A percentile compares a stretch with the other conserved stretches of the same genome.
phyloP scores from a whole-genome alignment of 1,140 invertebrate species.

The Calliphora vicina region DNA sequence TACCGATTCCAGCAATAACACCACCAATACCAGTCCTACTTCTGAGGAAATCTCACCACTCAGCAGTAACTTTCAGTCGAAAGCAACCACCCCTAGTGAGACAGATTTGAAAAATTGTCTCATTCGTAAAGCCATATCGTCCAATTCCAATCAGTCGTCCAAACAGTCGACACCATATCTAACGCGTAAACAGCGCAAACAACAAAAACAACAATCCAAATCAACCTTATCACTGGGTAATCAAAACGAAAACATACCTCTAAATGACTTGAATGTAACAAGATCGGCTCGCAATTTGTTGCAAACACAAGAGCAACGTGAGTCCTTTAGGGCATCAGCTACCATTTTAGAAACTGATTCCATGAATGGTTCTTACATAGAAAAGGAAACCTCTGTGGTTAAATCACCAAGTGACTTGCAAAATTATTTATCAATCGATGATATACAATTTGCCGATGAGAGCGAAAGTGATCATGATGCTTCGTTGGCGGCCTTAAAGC shows the following conservation, averaged over 20 bases:
- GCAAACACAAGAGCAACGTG: not conserved
- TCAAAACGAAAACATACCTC: not conserved
- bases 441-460: conserved; percentile 67
- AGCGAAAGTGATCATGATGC: conserved; percentile 49
- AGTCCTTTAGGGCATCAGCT: not conserved
- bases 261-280: conserved; percentile 28
- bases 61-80: conserved; percentile 48
- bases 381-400: conserved; percentile 66
- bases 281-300: conserved; percentile 41
- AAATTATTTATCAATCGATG: conserved; percentile 62
- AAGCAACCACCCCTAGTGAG: conserved; percentile 52
- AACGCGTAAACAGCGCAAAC: conserved; percentile 53
- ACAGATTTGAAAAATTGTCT: conserved; percentile 39
- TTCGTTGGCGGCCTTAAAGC: conserved; percentile 51
- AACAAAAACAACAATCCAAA: conserved; percentile 49
- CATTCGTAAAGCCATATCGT: conserved; percentile 34
- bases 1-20: conserved; percentile 65
- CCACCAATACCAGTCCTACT: conserved; percentile 54
- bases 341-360: conserved; percentile 39
- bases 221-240: conserved; percentile 41
- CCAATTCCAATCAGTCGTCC: not conserved
- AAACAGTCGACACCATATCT: conserved; percentile 57
- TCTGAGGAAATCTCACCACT: conserved; percentile 48
- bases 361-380: conserved; percentile 58
- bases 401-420: conserved; percentile 60